phyloP scores from a whole-genome alignment of 2,888 invertebrate species.

The Trichacis sp. region DNA sequence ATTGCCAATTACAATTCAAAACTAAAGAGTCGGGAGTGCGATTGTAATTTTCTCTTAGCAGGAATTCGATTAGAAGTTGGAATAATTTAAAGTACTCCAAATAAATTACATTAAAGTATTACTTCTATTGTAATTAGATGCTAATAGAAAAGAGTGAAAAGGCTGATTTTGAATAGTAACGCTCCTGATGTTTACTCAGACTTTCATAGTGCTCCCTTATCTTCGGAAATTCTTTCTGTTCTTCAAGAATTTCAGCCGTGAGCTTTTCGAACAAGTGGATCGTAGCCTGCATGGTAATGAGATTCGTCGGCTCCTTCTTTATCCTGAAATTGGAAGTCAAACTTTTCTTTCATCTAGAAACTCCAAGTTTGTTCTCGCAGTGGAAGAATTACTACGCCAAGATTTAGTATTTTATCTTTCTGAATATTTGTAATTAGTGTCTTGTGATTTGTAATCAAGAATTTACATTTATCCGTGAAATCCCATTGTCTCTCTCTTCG shows the following conservation, averaged over 20 bases:
- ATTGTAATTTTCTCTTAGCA: constrained; percentile 79
- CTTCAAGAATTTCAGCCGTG: constrained; percentile 73
- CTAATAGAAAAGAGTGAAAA: background rate
- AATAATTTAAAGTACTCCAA: no score
- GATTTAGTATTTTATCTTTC: constrained; percentile 63
- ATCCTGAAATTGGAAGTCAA: constrained; percentile 66
- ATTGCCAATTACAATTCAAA: constrained; percentile 72
- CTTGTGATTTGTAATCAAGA: no score
- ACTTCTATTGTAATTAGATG: background rate
- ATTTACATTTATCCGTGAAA: no score
- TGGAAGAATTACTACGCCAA: background rate
- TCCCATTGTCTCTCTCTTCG: no score
- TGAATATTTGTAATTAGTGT: constrained; percentile 71
- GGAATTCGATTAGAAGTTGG: no score
- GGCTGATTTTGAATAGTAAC: constrained; percentile 11
- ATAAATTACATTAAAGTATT: constrained; percentile 6
- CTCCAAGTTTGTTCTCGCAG: constrained; percentile 4
- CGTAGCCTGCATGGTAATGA: constrained; percentile 79
- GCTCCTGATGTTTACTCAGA: constrained; percentile 70
- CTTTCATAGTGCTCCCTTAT: constrained; percentile 81
- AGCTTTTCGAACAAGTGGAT: constrained; percentile 79
- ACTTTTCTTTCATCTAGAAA: constrained; percentile 18
- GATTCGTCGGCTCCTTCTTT: constrained; percentile 77
- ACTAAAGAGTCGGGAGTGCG: constrained; percentile 76
- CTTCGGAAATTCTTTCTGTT: constrained; percentile 80